phyloP scores from a whole-genome alignment of 2,888 invertebrate species.

The Perdita meconis region DNA sequence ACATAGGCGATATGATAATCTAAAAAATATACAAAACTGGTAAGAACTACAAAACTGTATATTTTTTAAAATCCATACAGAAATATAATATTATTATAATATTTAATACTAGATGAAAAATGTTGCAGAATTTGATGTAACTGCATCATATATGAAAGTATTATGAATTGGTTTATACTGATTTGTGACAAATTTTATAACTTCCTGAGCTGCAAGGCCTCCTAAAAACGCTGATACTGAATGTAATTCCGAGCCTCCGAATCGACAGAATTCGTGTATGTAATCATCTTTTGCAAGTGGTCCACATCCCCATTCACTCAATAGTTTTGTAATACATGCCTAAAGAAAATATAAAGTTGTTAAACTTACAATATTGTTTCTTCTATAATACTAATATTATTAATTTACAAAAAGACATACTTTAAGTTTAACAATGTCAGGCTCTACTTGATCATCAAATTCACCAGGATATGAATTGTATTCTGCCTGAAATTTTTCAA shows the following conservation, averaged over 20 bases:
- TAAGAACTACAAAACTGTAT: conserved; percentile 51
- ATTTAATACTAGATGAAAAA: conserved; percentile 88
- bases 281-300: conserved; percentile 94
- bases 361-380: not conserved
- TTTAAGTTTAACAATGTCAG: conserved; percentile 95
- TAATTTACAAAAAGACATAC: conserved; percentile 76
- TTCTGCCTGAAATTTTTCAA: conserved; percentile 94
- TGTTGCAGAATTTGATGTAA: conserved; percentile 93
- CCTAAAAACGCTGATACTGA: conserved; percentile 96
- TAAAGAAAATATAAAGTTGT: conserved; percentile 69
- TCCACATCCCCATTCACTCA: conserved; percentile 94
- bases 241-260: conserved; percentile 97
- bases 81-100: conserved; percentile 29
- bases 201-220: conserved; percentile 98
- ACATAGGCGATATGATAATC: not conserved
- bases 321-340: conserved; percentile 88
- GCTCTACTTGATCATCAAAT: conserved; percentile 93
- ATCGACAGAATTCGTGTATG: conserved; percentile 97
- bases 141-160: conserved; percentile 97
- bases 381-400: conserved; percentile 8
- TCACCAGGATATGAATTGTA: conserved; percentile 96
- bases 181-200: conserved; percentile 94
- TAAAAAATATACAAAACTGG: conserved; percentile 8
- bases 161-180: conserved; percentile 99
- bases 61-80: conserved; percentile 48